phyloP scores from a whole-genome alignment of 2,888 invertebrate genomes.

The Ormyrus rosae region DNA sequence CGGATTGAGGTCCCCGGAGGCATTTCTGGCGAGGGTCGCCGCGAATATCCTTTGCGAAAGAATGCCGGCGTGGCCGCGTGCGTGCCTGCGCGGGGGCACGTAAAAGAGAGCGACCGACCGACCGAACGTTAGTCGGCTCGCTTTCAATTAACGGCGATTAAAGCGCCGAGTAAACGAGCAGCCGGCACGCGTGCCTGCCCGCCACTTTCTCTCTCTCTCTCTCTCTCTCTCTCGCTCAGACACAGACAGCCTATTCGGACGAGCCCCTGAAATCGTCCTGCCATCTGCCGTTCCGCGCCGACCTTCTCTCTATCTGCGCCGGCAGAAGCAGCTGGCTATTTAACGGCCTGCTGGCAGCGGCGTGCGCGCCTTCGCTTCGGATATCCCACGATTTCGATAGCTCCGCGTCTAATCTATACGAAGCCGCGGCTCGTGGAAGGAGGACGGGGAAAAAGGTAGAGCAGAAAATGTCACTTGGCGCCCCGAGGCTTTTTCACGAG shows the following conservation, averaged over 20 bases:
- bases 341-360: neutral
- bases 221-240: conserved; percentile 2
- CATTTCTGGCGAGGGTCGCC: no score
- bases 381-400: no score
- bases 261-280: conserved; percentile 26
- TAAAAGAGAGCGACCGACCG: neutral
- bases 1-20: no score
- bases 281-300: conserved; percentile 48
- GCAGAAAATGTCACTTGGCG: conserved; percentile 5
- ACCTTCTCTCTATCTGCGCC: neutral
- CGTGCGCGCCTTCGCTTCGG: no score
- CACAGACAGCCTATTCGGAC: neutral
- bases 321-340: neutral
- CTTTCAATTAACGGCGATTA: conserved; percentile 66
- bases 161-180: conserved; percentile 62
- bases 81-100: neutral
- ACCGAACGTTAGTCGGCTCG: conserved; percentile 57
- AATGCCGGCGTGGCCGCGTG: neutral
- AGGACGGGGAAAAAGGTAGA: neutral
- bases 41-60: no score
- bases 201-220: conserved; percentile 22
- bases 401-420: no score
- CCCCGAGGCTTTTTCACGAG: no score
- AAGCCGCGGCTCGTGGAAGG: neutral
- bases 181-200: conserved; percentile 61